A percentile compares a stretch with the other conserved stretches of the same genome.
Conservation (phyloP, 2,888 invertebrate genomes). For the Cephonodes hylas region DNA sequence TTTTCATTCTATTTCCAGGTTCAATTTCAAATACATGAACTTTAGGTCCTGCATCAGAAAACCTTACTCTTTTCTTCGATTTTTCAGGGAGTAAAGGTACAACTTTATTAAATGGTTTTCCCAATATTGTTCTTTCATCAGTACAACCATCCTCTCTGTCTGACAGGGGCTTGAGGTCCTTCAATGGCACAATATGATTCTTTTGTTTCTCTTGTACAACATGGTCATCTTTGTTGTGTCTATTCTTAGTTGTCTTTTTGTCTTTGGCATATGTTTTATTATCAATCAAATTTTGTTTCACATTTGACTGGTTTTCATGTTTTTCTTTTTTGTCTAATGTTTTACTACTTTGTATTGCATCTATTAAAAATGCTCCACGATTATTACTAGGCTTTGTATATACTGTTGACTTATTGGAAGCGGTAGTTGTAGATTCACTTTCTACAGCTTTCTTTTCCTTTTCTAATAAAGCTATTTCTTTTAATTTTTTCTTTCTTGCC, state of each 20-base stretch:
- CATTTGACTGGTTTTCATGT: slow-evolving; percentile 12
- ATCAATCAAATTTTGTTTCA: slow-evolving; percentile 10
- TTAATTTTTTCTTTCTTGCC: slow-evolving; percentile 74
- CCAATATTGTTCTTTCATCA: slow-evolving; percentile 32
- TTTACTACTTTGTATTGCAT: slow-evolving; percentile 44
- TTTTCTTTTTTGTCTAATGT: slow-evolving; percentile 46
- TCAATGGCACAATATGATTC: slow-evolving; percentile 46
- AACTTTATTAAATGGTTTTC: slow-evolving; percentile 59
- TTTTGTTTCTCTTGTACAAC: slow-evolving; percentile 12
- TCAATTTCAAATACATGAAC: slow-evolving; percentile 61
- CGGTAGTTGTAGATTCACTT: slow-evolving; percentile 32
- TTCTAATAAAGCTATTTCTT: slow-evolving; percentile 72
- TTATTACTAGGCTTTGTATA: slow-evolving; percentile 78
- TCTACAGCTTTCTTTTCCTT: slow-evolving; percentile 46
- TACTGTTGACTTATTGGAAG: slow-evolving; percentile 38
- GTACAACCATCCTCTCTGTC: slow-evolving; percentile 35
- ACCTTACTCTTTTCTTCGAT: slow-evolving; percentile 56
- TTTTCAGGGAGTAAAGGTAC: slow-evolving; percentile 47
- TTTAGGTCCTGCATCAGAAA: slow-evolving; percentile 49
- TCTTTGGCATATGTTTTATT: slow-evolving; percentile 16
- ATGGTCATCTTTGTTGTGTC: neutral
- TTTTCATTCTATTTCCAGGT: slow-evolving; percentile 64
- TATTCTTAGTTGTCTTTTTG: neutral
- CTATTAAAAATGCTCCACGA: slow-evolving; percentile 79
- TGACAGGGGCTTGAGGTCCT: slow-evolving; percentile 49